Percentiles rank a stretch among this genome's conserved stretches.
Conservation (phyloP, 2,797 vertebrate genomes). For the Acanthurus leucopareius region DNA sequence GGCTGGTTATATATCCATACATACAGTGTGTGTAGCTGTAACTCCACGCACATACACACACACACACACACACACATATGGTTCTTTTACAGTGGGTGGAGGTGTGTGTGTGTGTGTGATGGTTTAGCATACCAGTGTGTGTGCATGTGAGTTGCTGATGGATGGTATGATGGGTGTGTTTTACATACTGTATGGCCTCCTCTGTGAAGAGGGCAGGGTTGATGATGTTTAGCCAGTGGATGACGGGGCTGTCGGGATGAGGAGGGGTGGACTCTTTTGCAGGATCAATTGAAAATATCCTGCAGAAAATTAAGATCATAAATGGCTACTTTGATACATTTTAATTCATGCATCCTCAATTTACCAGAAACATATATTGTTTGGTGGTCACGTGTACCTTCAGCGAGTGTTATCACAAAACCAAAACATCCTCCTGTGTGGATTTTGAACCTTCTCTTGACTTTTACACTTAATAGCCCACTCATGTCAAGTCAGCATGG, state of each 20-base stretch:
- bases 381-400: background rate
- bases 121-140: constrained; percentile 36
- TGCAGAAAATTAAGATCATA: constrained; percentile 70
- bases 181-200: constrained; percentile 74
- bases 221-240: constrained; percentile 89
- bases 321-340: background rate
- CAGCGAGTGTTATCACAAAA: background rate
- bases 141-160: constrained; percentile 33
- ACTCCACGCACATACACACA: constrained; percentile 41
- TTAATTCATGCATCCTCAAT: background rate
- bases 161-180: constrained; percentile 45
- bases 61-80: constrained; percentile 54
- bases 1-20: constrained; percentile 41
- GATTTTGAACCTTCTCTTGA: background rate
- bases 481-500: background rate
- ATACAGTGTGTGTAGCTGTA: constrained; percentile 31
- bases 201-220: constrained; percentile 84
- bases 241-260: constrained; percentile 66
- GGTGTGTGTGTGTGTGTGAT: constrained; percentile 36
- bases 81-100: constrained; percentile 51
- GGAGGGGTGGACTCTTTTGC: constrained; percentile 53
- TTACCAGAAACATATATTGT: no score
- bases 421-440: background rate
- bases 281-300: constrained; percentile 84
- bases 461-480: background rate